A percentile compares a stretch with the other conserved stretches of the same genome.
Evolutionary conservation across 2,888 invertebrate species (phyloP).

Genomic region (Colletes collaris): DNA sequence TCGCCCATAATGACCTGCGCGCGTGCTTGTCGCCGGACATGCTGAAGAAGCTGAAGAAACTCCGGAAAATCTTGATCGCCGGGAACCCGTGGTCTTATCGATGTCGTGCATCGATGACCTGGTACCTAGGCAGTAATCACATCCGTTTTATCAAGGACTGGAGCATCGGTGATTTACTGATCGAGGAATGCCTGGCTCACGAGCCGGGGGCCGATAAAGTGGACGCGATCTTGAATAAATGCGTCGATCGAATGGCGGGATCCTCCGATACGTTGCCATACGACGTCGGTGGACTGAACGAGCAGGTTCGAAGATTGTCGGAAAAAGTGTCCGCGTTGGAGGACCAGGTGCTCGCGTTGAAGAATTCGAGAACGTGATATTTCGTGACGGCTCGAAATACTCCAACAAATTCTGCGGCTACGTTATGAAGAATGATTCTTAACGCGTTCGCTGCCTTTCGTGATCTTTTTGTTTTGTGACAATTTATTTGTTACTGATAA

Average conservation of each 20-base stretch:
- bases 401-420: too few relatives aligned
- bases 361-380: conserved; percentile 13
- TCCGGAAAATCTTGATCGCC: conserved; percentile 43
- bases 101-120: conserved; percentile 52
- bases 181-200: conserved; percentile 64
- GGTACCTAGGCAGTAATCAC: conserved; percentile 47
- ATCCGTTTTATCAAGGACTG: conserved; percentile 51
- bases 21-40: conserved; percentile 12
- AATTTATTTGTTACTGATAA: too few relatives aligned
- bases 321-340: conserved; percentile 21
- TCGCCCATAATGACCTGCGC: conserved; percentile 50
- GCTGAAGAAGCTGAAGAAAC: conserved; percentile 48
- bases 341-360: conserved; percentile 21
- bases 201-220: conserved; percentile 37
- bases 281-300: conserved; percentile 21
- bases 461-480: too few relatives aligned
- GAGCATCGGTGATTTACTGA: conserved; percentile 46
- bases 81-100: conserved; percentile 58
- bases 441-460: too few relatives aligned
- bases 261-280: conserved; percentile 21
- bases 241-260: conserved; percentile 47
- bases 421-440: too few relatives aligned
- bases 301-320: conserved; percentile 27
- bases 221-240: conserved; percentile 41
- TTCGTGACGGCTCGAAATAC: neutral